Conservation (phyloP, 2,797 vertebrate genomes). For the Myotis vivesi region DNA sequence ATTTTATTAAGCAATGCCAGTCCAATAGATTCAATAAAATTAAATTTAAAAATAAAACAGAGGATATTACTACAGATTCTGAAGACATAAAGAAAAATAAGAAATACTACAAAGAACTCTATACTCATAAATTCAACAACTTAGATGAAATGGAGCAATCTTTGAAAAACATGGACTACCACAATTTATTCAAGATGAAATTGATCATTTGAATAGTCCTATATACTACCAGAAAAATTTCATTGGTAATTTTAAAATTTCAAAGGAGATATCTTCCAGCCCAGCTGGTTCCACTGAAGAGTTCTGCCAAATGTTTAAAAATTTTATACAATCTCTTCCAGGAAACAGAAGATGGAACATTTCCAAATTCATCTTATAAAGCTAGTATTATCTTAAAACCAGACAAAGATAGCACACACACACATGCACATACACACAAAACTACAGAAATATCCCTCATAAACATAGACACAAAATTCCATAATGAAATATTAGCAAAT, state of each 20-base stretch:
- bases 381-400: not conserved
- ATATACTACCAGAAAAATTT: not conserved
- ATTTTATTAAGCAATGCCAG: not conserved
- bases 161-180: not conserved
- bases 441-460: not conserved
- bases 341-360: not conserved
- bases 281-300: not conserved
- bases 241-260: not conserved
- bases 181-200: not conserved
- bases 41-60: not conserved
- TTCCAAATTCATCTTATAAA: slow-evolving; percentile 14
- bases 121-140: not conserved
- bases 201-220: not conserved
- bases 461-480: not conserved
- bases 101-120: not conserved
- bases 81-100: not conserved
- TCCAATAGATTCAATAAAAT: not conserved
- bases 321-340: slow-evolving; percentile 11
- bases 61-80: not conserved
- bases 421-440: not conserved
- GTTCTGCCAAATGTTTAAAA: not conserved
- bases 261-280: not conserved
- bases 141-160: not conserved
- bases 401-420: not conserved
- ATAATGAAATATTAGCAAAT: not conserved